Evolutionary conservation across 1,140 invertebrate species (phyloP).

Genomic region (Stegodyphus mimosarum): DNA sequence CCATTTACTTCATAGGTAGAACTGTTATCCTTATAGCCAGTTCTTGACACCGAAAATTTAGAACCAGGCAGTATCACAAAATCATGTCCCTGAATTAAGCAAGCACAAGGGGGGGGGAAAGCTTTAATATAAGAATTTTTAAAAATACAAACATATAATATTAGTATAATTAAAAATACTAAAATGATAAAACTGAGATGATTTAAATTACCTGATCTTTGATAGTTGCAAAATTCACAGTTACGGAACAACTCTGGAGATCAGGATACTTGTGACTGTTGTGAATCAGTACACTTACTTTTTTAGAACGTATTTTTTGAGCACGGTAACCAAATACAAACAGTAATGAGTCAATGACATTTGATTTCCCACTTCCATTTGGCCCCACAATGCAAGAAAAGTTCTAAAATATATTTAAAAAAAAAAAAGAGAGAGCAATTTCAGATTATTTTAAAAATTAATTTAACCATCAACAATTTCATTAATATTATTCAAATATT

Average conservation of each 20-base stretch:
- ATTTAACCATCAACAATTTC: neutral
- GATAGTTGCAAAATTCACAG: slow-evolving; percentile 91
- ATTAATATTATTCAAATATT: neutral
- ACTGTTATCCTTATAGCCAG: slow-evolving; percentile 88
- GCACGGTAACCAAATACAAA: slow-evolving; percentile 99
- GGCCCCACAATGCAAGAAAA: slow-evolving; percentile 98
- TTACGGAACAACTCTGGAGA: slow-evolving; percentile 84
- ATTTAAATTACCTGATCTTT: slow-evolving; percentile 75
- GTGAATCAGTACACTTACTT: slow-evolving; percentile 93
- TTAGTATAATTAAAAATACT: neutral
- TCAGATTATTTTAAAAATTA: neutral
- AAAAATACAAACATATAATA: neutral
- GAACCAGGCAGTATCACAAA: slow-evolving; percentile 83
- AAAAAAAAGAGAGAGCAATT: neutral
- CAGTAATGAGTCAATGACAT: slow-evolving; percentile 99
- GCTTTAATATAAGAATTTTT: neutral
- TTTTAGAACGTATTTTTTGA: slow-evolving; percentile 95
- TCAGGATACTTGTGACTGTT: slow-evolving; percentile 87
- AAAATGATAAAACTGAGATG: neutral
- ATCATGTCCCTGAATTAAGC: slow-evolving; percentile 68
- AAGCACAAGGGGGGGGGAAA: neutral
- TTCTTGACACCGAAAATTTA: slow-evolving; percentile 86
- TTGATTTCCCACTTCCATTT: slow-evolving; percentile 99
- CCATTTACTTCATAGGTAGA: slow-evolving; percentile 89
- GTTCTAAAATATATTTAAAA: slow-evolving; percentile 73